Evolutionary conservation across 1,140 invertebrate species (phyloP), one percentile per base, ranked within the genome.

Genomic region (Pseudomyrmex gracilis): DNA sequence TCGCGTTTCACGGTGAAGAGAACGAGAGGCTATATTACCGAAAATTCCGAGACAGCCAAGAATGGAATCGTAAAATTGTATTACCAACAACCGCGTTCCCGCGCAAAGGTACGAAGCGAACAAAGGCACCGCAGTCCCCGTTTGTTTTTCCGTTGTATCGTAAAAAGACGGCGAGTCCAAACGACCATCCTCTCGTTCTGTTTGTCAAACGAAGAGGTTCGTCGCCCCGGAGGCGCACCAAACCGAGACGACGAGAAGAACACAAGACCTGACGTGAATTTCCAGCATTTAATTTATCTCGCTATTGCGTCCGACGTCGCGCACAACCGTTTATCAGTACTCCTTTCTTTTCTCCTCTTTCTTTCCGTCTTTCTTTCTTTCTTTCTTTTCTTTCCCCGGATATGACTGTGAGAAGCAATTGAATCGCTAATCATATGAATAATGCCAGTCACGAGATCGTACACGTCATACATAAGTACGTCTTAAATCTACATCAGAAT

Each of bases 121-220:
- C 82, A 88, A 88, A 88, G 76, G 64, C 60, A 51, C 82, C 51
- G 55, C 58, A 73, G 43, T 73, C 57, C 22, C 51, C 17, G 60
- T 53, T 34, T 86, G 74, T 87, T 87, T 82, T 87, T 53, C 63
- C 66, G 57, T 73, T 24, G 34, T 68, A 68, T 82, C 87, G 76
- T 87, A 88, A 88, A 88, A 88, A 87, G 64, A 68, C 70, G 61
- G 64, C 61, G 80, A 55, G 47, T n/a, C 53, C 76, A 55, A 85
- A 73, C 73, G 55, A 70, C 58, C 10, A 53, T 78, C 49, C 55
- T 43, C 24, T 66, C 70, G 66, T 84, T 61, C 85, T 51, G 34
- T 68, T 55, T 63, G 68, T 58, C 49, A 70, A 76, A 87, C 64
- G 53, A 63, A 71, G 53, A 60, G 51, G 47, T 85, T 85, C 83